These are phyloP conservation scores for Artemia sinica DNA, from an alignment of 2,888 invertebrate species.

Conservation along the genomic window DNA sequence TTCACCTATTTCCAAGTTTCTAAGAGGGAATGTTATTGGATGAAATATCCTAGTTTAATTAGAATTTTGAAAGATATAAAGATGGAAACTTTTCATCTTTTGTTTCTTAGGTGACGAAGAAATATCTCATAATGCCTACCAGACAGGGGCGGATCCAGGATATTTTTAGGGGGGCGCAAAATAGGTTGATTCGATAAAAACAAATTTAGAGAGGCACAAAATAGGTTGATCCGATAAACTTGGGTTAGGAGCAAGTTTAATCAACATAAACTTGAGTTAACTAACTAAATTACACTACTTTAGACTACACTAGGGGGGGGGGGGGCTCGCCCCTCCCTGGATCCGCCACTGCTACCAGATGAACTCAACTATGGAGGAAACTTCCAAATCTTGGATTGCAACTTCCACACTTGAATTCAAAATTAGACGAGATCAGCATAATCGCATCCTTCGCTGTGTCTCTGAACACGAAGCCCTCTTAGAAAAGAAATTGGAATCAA, in stretches of 20 bases:
- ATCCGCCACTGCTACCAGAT: conserved; percentile 38
- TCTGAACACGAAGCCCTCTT: conserved; percentile 68
- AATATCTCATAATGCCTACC: conserved; percentile 36
- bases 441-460: conserved; percentile 56
- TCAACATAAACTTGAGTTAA: no score
- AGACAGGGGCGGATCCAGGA: no score
- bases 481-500: conserved; percentile 51
- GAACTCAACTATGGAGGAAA: conserved; percentile 65
- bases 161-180: no score
- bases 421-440: conserved; percentile 59
- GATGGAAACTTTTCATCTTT: conserved; percentile 7
- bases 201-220: no score
- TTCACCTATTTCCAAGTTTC: no score
- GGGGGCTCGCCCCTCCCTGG: no score
- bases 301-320: no score
- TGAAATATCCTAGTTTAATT: neutral
- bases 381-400: conserved; percentile 67
- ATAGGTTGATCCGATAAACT: no score
- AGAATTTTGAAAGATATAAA: neutral
- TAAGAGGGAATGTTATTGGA: no score
- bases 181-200: no score
- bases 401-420: conserved; percentile 61
- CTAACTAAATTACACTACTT: no score
- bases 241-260: no score
- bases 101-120: conserved; percentile 29